A percentile compares a stretch with the other conserved stretches of the same genome.
Conservation (phyloP, 2,888 invertebrate genomes). For the Eupithecia subfuscata region DNA sequence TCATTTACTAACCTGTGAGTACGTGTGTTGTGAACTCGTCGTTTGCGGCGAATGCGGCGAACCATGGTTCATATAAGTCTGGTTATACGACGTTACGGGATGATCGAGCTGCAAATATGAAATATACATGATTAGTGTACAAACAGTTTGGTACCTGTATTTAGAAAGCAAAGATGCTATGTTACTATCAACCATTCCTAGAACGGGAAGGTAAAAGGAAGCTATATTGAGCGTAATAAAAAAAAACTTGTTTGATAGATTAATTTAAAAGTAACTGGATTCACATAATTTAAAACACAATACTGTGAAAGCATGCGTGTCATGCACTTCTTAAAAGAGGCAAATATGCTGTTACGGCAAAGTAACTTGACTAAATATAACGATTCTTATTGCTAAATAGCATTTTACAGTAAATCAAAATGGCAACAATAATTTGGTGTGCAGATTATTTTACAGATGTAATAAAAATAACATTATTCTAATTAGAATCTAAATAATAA, state of each 20-base stretch:
- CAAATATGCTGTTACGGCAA: conserved; percentile 25
- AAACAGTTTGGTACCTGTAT: not conserved
- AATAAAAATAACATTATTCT: conserved; percentile 6
- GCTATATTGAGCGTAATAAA: conserved; percentile 14
- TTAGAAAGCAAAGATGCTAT: conserved; percentile 35
- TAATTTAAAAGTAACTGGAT: not conserved
- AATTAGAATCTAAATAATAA: not conserved
- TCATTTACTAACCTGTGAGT: conserved; percentile 66
- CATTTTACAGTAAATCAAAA: conserved; percentile 9
- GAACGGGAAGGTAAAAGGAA: conserved; percentile 31
- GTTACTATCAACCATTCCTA: conserved; percentile 34
- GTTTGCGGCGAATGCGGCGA: conserved; percentile 77
- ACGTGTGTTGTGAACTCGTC: conserved; percentile 75
- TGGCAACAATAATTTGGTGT: conserved; percentile 17
- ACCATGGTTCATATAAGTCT: conserved; percentile 77
- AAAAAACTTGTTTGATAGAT: not conserved
- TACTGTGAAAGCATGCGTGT: conserved; percentile 28
- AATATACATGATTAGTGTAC: conserved; percentile 17
- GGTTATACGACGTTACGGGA: conserved; percentile 73
- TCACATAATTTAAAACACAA: conserved; percentile 2
- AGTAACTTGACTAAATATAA: conserved; percentile 12
- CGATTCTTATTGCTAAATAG: conserved; percentile 15
- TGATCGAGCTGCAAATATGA: conserved; percentile 68
- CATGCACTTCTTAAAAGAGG: conserved; percentile 25
- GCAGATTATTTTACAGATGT: conserved; percentile 21